Base-by-base conservation (phyloP, 2,888 invertebrate genomes). In the Physocephala rufipes region DNA sequence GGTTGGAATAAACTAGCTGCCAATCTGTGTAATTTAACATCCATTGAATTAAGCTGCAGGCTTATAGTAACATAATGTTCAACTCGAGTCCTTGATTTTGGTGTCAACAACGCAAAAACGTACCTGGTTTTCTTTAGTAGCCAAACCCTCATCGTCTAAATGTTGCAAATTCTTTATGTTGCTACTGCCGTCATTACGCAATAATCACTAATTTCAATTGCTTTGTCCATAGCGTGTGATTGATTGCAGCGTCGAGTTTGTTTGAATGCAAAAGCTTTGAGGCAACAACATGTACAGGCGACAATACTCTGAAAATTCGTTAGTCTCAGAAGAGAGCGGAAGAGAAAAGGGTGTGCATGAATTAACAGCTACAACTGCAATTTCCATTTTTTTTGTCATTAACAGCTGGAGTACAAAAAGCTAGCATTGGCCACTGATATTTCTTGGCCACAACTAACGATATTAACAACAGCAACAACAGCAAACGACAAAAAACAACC, bases 31-130 rank as follows among this genome's bases (percentile, higher is more conserved):
- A 4, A 36, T 36, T 36, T 36, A 36, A 4, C 36, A 36, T 36
- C n/a, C n/a, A 36, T 36, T 9, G 36, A 36, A 36, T 9, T 36
- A 36, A 36, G 9, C 36, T 9, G 36, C 36, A 36, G 9, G 5
- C 36, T 36, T 36, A 36, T 4, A 4, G 9, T 36, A 49, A 61
- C 62, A 68, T 51, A 49, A 51, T 68, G 61, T 47, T 28, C 7
- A 68, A 61, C 12, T 19, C 59, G 51, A 61, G 68, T 68, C 68
- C 68, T 62, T 68, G 68, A 62, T 68, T 61, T 36, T 49, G 47
- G 28, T 51, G 49, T 59, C 59, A 47, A 61, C 61, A 62, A 62
- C 68, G 61, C 62, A 62, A 61, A 68, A 62, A 62, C 68, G 61
- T 68, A 62, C 61, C 36, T 28, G 43, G 28, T 15, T 26, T 45